Evolutionary conservation across 2,797 vertebrate genomes (phyloP), one percentile per base, ranked within the genome.

Genomic region (Mus minutoides): DNA sequence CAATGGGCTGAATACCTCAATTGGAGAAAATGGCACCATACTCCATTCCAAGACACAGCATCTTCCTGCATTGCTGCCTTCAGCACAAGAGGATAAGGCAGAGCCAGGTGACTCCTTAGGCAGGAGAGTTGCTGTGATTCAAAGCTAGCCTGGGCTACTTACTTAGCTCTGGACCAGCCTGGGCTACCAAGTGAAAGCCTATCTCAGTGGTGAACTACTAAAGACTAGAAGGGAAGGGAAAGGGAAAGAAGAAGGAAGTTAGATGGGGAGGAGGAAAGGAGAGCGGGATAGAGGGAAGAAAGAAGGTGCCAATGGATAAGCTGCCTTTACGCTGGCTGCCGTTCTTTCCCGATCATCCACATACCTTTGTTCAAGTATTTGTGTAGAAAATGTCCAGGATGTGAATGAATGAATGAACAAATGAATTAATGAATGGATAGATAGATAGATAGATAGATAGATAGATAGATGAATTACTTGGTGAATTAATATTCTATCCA

Each of bases 371-470:
- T 64, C 40, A 83, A 49, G 10, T n/a, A 64, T 71, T 4, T 80
- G 75, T 49, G 22, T 13, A 78, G 19, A 62, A 64, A 84, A 69
- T 49, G 29, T 58, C 73, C 56, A 86, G 71, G 64, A 88, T 14
- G 79, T 56, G 52, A 67, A 95, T 84, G 26, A 2, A 75, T 79
- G 31, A 22, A 13, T 79, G 54, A 24, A 80, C 37, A 52, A 24
- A 80, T 58, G 12, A n/a, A n/a, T 71, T 4, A 34, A 67, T 34
- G 31, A 34, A 67, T 69, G 79, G 5, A 73, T 24, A 71, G 92
- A 96, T 24, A 77, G 71, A 96, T 49, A 58, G 60, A 8, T 31
- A 67, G 80, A 96, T 88, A 73, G 77, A 90, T 52, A 37, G 37
- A 6, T 92, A 17, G 34, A 17, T 31, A 13, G 93, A 78, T 43